Evolutionary conservation across 2,797 vertebrate species (phyloP).

Genomic region (Enteromius unitaeniatus): DNA sequence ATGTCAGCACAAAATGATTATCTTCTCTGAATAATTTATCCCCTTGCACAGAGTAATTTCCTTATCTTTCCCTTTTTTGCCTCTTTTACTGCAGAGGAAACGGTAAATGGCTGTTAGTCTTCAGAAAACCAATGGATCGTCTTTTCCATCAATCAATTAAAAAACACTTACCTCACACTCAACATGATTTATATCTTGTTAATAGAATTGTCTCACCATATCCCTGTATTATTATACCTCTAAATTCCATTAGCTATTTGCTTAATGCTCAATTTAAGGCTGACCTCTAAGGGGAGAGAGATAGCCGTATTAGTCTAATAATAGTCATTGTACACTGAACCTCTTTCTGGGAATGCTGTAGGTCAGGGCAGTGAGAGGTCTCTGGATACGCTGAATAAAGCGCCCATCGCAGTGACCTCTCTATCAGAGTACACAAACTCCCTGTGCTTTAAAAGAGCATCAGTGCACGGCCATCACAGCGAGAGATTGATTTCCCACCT

Average conservation of each 20-base stretch:
- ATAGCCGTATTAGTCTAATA: conserved; percentile 82
- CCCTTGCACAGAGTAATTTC: conserved; percentile 85
- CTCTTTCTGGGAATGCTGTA: conserved; percentile 88
- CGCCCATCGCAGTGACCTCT: conserved; percentile 51
- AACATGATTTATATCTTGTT: conserved; percentile 99
- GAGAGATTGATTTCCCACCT: conserved; percentile 52
- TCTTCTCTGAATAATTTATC: conserved; percentile 99
- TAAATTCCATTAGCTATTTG: conserved; percentile 98
- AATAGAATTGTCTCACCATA: conserved; percentile 99
- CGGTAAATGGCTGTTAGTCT: conserved; percentile 94
- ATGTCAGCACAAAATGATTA: conserved; percentile 98
- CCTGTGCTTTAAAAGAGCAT: conserved; percentile 53
- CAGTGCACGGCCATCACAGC: conserved; percentile 36
- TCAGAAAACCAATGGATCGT: conserved; percentile 88
- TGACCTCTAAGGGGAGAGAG: conserved; percentile 86
- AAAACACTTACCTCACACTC: conserved; percentile 99
- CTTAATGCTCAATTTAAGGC: conserved; percentile 93
- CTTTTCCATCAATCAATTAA: conserved; percentile 99
- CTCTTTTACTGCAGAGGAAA: conserved; percentile 85
- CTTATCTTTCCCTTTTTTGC: conserved; percentile 88
- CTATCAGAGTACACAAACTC: conserved; percentile 54
- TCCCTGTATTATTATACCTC: conserved; percentile 97
- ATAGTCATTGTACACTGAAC: conserved; percentile 77
- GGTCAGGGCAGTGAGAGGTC: conserved; percentile 81
- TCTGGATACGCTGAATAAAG: conserved; percentile 64